Percentiles rank a stretch among this genome's conserved stretches.
These are phyloP conservation scores for Himalopsyche tibetana DNA, from an alignment of 2,888 invertebrate genomes.

Conservation along the genomic window DNA sequence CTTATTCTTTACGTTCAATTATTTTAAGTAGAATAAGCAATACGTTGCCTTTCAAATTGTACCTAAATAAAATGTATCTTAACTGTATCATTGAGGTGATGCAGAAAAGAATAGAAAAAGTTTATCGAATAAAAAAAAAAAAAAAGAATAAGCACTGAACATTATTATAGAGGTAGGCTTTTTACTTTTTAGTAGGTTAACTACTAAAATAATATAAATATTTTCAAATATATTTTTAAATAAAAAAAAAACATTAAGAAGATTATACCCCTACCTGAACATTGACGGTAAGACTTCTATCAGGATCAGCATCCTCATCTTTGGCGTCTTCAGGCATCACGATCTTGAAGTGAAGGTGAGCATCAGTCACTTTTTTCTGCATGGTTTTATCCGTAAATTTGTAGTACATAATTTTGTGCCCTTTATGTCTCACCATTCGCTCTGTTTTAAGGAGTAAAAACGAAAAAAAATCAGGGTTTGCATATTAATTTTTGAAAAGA, in stretches of 20 bases:
- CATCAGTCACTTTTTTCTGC: constrained; percentile 82
- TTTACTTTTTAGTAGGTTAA: too few species aligned
- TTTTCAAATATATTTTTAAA: background rate
- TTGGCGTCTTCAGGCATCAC: constrained; percentile 68
- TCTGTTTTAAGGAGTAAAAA: constrained; percentile 74
- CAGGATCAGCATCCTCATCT: constrained; percentile 65
- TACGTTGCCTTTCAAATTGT: too few species aligned
- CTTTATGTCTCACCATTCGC: constrained; percentile 81
- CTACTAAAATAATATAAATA: too few species aligned
- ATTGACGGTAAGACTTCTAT: constrained; percentile 65
- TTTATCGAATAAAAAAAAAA: too few species aligned
- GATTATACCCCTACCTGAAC: constrained; percentile 35
- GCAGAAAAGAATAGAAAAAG: too few species aligned
- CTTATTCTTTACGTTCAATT: too few species aligned
- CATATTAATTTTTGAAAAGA: background rate
- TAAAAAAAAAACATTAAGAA: background rate
- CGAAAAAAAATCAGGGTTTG: background rate
- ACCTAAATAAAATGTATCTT: too few species aligned
- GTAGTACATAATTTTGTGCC: constrained; percentile 83
- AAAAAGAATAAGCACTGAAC: too few species aligned
- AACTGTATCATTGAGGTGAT: too few species aligned
- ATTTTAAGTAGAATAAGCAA: too few species aligned
- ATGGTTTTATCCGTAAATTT: constrained; percentile 83
- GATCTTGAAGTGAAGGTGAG: constrained; percentile 83
- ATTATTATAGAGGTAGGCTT: too few species aligned